These are phyloP conservation scores for Dasyprocta punctata DNA, from an alignment of 2,113 vertebrate species.

Conservation along the genomic window DNA sequence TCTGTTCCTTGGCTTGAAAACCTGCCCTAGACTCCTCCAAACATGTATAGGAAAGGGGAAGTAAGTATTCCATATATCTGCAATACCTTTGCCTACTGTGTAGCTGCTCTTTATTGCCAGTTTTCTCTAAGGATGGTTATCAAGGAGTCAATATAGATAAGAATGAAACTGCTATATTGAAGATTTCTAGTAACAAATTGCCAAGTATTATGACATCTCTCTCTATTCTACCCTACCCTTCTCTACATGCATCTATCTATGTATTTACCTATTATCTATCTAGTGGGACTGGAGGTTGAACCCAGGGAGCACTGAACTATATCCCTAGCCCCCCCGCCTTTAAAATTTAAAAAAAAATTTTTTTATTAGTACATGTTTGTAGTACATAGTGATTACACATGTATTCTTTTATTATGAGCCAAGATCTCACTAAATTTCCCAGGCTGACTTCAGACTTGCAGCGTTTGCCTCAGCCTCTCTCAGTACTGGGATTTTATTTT, in stretches of 20 bases:
- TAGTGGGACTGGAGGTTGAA: not conserved
- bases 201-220: not conserved
- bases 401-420: not conserved
- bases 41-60: not conserved
- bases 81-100: not conserved
- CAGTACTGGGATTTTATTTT: not conserved
- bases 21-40: not conserved
- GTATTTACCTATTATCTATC: not conserved
- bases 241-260: not conserved
- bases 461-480: not conserved
- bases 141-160: accelerated
- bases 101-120: not conserved
- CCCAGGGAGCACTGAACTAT: not conserved
- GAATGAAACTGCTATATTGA: not conserved
- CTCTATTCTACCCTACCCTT: not conserved
- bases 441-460: not conserved
- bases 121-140: not conserved
- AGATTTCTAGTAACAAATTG: not conserved
- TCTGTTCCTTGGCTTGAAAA: not conserved
- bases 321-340: not conserved
- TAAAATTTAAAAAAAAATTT: not conserved
- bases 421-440: not conserved
- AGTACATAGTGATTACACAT: not conserved
- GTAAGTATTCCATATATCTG: not conserved
- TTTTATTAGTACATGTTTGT: not conserved